Evolutionary conservation across 1,140 invertebrate species (phyloP), one percentile per base, ranked within the genome.

Genomic region (Listronotus oregonensis): DNA sequence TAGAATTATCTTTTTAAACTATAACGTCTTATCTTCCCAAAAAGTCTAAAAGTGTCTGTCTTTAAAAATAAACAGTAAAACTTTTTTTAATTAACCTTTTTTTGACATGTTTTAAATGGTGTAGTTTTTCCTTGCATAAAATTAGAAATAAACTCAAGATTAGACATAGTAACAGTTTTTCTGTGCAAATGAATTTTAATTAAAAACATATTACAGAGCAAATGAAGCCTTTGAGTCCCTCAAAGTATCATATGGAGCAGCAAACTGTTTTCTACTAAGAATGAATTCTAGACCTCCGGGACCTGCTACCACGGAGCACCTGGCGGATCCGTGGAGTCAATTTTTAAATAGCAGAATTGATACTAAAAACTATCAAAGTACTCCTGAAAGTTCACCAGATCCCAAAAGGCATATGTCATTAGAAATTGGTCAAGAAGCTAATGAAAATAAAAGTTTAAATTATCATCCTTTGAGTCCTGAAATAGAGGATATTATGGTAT

Each of bases 221-320:
- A 90, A 94, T 78, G 82, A 87, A 71, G 81, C 89, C 51, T 96
- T 91, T 83, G 90, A 93, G 75, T 86, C 86, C 64, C 86, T 97
- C 77, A 94, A 95, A 80, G 87, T 87, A 46, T 87, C 89, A 21
- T 96, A 94, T 82, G 94, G 93, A 27, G 84, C 85, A 34, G 85
- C 87, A 65, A 91, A 91, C 76, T 96, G 94, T 80, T 95, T 96
- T 78, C 81, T 97, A 70, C 81, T 98, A 31, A 86, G 88, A 77
- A 92, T 96, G 59, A 97, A 97, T 80, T 96, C 94, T 6, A 84
- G 86, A 71, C 82, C 81, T 50, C 77, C 82, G 3, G 85, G 89
- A 46, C 73, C 79, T 37, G 85, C 83, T 39, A 80, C 83, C 17
- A 83, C 80, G 63, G 81, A 84, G 66, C 81, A 87, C 66, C 76